Percentiles rank a stretch among this genome's conserved stretches.
Conservation (phyloP, 2,888 invertebrate species). For the Napeogenes sylphis region DNA sequence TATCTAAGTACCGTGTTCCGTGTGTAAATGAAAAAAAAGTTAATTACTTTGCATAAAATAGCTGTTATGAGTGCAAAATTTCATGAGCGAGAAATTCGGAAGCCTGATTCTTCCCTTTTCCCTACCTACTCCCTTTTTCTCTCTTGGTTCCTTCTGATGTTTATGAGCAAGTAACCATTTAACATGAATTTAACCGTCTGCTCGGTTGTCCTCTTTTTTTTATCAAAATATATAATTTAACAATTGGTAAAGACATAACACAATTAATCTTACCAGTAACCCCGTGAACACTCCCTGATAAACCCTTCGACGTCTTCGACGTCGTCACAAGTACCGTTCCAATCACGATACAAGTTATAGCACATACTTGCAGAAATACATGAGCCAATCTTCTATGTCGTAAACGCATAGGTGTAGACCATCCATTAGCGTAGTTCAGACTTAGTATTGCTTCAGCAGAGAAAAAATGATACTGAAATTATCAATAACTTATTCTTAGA, state of each 20-base stretch:
- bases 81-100: no score
- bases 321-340: conserved; percentile 35
- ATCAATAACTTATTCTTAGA: not conserved
- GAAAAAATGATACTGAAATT: conserved; percentile 50
- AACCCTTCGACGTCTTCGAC: not conserved
- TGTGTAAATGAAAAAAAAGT: no score
- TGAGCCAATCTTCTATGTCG: conserved; percentile 43
- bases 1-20: no score
- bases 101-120: no score
- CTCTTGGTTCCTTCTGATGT: no score
- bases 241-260: not conserved
- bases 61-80: no score
- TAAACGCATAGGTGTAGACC: conserved; percentile 47
- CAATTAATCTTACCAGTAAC: conserved; percentile 38
- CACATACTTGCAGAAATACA: conserved; percentile 43
- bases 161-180: no score
- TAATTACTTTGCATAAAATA: no score
- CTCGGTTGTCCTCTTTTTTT: no score
- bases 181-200: no score
- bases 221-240: no score
- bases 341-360: conserved; percentile 32
- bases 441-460: conserved; percentile 49
- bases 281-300: conserved; percentile 37
- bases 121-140: no score
- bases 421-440: conserved; percentile 49